Evolutionary conservation across 2,888 invertebrate genomes (phyloP).

Genomic region (Anodontia alba): DNA sequence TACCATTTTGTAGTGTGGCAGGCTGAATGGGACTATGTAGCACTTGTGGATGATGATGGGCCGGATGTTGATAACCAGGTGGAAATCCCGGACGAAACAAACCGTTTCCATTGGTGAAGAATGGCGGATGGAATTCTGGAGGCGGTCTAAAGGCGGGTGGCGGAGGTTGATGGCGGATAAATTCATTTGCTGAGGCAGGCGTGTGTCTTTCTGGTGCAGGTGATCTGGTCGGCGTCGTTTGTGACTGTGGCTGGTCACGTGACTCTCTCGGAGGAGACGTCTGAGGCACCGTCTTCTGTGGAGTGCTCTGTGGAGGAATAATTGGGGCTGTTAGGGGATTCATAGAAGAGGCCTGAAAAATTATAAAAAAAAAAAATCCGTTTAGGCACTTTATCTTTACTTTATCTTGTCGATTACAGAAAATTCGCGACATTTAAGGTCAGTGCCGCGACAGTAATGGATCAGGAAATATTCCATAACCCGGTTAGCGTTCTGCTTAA

Average conservation of each 20-base stretch:
- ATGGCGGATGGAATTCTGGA: conserved; percentile 82
- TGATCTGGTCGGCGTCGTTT: conserved; percentile 45
- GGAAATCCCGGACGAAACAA: conserved; percentile 83
- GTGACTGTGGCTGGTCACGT: conserved; percentile 25
- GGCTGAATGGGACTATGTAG: conserved; percentile 76
- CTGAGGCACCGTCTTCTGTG: conserved; percentile 54
- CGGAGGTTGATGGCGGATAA: conserved; percentile 78
- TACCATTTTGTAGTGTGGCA: conserved; percentile 80
- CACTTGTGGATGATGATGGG: conserved; percentile 80
- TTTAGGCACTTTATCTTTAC: no score
- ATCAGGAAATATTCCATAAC: no score
- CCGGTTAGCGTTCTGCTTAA: no score
- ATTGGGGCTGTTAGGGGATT: conserved; percentile 34
- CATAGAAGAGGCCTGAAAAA: conserved; percentile 53
- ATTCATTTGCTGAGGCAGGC: conserved; percentile 72
- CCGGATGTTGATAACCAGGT: conserved; percentile 80
- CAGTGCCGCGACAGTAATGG: no score
- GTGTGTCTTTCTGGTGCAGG: conserved; percentile 64
- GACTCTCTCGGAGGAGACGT: conserved; percentile 36
- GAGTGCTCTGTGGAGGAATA: conserved; percentile 37
- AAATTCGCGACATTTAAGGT: neutral
- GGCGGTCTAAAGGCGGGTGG: conserved; percentile 80
- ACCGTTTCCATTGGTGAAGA: conserved; percentile 83
- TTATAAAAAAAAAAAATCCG: no score
- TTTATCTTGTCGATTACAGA: no score